Evolutionary conservation across 2,113 vertebrate genomes (phyloP), one percentile per base, ranked within the genome.

Genomic region (Cyprinodon variegatus): DNA sequence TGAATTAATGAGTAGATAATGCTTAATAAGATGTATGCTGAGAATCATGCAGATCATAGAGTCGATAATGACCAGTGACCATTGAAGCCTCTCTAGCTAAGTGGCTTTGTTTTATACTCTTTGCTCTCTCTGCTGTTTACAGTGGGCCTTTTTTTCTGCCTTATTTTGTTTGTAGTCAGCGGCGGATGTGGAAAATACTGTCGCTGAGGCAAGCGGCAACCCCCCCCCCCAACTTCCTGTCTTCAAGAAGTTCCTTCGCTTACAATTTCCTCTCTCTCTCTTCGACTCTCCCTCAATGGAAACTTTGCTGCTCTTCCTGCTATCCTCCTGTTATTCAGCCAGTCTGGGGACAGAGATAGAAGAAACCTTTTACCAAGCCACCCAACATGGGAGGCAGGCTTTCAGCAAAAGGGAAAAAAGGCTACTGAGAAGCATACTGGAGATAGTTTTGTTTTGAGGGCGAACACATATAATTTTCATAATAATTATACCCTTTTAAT

Each of bases 241-340:
- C 95, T 95, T 90, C 88, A 91, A 88, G 94, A 93, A 86, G 86
- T 96, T 97, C 95, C 95, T 96, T 92, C 89, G 84, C 94, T 94
- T 94, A 94, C 95, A 88, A 90, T 94, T 96, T 96, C 94, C 92
- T 80, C 70, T 85, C 84, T 75, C 78, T 72, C 74, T 64, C 7
- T 79, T 53, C 80, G 6, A 65, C 79, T 74, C 78, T 78, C 77
- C 83, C 86, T 87, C 87, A 72, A 60, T 93, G 92, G 90, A 94
- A 94, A 91, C 91, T 88, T 93, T 72, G 80, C 72, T 86, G 65
- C 72, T 82, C 79, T 76, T 76, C 75, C 83, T 81, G 59, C 70
- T 68, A 48, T 66, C 66, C 61, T 53, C 82, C 69, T 82, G 86
- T 83, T 82, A 78, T 79, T 68, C 87, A 82, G 75, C 76, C 62